Percentiles rank a stretch among this genome's conserved stretches.
These are phyloP conservation scores for Dolomedes plantarius DNA, from an alignment of 2,888 invertebrate genomes.

Conservation along the genomic window DNA sequence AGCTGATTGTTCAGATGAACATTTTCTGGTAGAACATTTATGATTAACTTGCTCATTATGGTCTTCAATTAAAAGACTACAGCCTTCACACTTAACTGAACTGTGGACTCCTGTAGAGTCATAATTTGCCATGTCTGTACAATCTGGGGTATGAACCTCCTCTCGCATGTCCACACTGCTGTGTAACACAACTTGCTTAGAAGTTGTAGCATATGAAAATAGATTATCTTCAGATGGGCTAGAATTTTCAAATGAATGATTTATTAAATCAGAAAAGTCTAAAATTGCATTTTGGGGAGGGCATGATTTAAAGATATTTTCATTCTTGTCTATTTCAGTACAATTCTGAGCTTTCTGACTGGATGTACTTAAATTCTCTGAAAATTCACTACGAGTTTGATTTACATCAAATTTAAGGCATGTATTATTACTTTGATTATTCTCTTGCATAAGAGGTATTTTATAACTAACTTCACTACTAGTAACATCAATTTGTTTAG, in stretches of 20 bases:
- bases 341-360: not conserved
- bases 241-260: slow-evolving; percentile 35
- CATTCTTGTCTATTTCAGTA: not conserved
- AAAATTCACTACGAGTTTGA: slow-evolving; percentile 41
- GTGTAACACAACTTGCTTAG: not conserved
- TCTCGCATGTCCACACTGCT: not conserved
- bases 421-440: slow-evolving; percentile 27
- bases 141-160: slow-evolving; percentile 2
- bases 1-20: not conserved
- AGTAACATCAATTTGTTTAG: too few relatives aligned
- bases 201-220: slow-evolving; percentile 1
- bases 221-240: slow-evolving; percentile 37
- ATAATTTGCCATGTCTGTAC: not conserved
- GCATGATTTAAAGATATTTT: slow-evolving; percentile 19
- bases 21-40: not conserved
- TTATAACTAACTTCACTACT: not conserved
- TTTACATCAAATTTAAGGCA: slow-evolving; percentile 59
- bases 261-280: slow-evolving; percentile 52
- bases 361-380: slow-evolving; percentile 16
- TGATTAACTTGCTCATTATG: slow-evolving; percentile 12
- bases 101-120: not conserved
- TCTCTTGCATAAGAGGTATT: not conserved
- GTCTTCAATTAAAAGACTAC: not conserved
- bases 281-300: slow-evolving; percentile 35
- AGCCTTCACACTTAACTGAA: slow-evolving; percentile 21